These are phyloP conservation scores for Ibidorhyncha struthersii DNA, from an alignment of 2,113 vertebrate genomes.

Conservation along the genomic window DNA sequence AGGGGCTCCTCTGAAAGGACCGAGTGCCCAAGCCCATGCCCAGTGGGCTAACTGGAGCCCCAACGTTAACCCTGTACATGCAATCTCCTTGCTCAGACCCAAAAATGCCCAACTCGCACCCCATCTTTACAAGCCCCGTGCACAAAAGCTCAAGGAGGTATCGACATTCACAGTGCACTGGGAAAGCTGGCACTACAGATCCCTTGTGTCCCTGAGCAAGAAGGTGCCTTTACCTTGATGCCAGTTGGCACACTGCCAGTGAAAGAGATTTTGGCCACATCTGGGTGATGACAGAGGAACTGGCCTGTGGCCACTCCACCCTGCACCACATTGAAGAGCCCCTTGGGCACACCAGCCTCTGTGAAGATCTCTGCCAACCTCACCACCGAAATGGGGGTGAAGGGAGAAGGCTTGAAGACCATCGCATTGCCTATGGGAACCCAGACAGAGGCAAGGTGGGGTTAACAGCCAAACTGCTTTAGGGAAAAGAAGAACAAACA, in stretches of 20 bases:
- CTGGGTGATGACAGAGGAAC: slow-evolving; percentile 87
- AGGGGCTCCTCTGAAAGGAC: background rate
- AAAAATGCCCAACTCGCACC: background rate
- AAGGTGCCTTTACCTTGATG: slow-evolving; percentile 81
- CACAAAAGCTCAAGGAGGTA: background rate
- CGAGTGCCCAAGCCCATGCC: too few species aligned
- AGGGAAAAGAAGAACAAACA: background rate
- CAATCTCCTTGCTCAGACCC: background rate
- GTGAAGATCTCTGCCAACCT: slow-evolving; percentile 92
- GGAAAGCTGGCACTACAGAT: background rate
- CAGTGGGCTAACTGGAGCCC: background rate
- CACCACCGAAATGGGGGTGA: slow-evolving; percentile 86
- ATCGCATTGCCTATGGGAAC: slow-evolving; percentile 87
- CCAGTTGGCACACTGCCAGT: slow-evolving; percentile 96
- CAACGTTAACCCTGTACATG: rapidly evolving
- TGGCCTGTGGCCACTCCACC: slow-evolving; percentile 90
- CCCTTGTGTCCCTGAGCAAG: rapidly evolving
- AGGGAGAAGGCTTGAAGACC: slow-evolving; percentile 95
- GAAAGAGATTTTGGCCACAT: slow-evolving; percentile 95
- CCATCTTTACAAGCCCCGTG: background rate
- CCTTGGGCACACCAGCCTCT: slow-evolving; percentile 87
- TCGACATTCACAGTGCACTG: rapidly evolving
- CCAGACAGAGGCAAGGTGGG: background rate
- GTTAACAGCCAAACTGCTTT: background rate
- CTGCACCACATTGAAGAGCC: slow-evolving; percentile 95